Percentiles rank a stretch among this genome's conserved stretches.
phyloP scores from a whole-genome alignment of 2,888 invertebrate genomes.

The Leptinotarsa juncta region DNA sequence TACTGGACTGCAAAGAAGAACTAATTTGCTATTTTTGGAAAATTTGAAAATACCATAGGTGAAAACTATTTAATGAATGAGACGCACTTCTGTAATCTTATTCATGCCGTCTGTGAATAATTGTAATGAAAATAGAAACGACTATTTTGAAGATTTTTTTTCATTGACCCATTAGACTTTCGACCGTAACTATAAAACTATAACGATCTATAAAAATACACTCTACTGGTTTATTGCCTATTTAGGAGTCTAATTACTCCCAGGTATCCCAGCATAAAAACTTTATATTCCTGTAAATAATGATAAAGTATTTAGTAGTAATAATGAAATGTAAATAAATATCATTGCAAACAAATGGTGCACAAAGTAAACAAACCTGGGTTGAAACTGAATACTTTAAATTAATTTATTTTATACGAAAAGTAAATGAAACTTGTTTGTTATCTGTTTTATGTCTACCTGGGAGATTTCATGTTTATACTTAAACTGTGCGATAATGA shows the following conservation, averaged over 20 bases:
- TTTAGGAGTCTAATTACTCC: conserved; percentile 40
- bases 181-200: conserved; percentile 32
- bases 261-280: conserved; percentile 36
- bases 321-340: conserved; percentile 29
- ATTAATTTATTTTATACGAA: conserved; percentile 41
- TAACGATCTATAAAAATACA: conserved; percentile 41
- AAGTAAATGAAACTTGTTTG: conserved; percentile 40
- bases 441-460: conserved; percentile 36
- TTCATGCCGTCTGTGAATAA: too few species aligned
- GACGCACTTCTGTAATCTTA: too few species aligned
- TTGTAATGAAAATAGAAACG: too few species aligned
- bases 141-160: conserved; percentile 9
- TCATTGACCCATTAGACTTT: conserved; percentile 18
- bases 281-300: conserved; percentile 45
- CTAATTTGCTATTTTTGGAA: too few species aligned
- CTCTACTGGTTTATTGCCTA: conserved; percentile 42
- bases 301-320: conserved; percentile 47
- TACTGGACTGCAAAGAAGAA: too few species aligned
- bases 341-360: conserved; percentile 20
- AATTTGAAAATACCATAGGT: too few species aligned
- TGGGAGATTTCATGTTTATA: conserved; percentile 33
- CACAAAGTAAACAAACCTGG: conserved; percentile 29
- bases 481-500: conserved; percentile 30
- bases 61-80: too few species aligned
- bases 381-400: conserved; percentile 37